Evolutionary conservation across 2,888 invertebrate species (phyloP), one percentile per base, ranked within the genome.

Genomic region (Merodon equestris): DNA sequence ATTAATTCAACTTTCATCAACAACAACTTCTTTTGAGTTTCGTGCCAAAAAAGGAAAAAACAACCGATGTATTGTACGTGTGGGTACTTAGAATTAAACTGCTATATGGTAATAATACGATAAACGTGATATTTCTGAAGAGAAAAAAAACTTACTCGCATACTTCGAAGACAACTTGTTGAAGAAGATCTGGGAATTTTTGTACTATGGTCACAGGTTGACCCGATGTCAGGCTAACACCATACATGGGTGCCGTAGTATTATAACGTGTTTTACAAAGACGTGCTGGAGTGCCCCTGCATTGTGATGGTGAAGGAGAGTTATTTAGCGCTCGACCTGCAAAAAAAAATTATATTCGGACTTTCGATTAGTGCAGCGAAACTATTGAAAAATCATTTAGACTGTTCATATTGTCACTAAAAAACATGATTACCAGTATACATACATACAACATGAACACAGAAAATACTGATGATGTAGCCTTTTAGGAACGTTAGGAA

Each of bases 111-210:
- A 38, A 38, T 38, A 50, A 50, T 9, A 13, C 10, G 19, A 13
- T 9, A 50, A 50, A n/a, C 13, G n/a, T n/a, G n/a, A n/a, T n/a
- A n/a, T n/a, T n/a, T n/a, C n/a, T n/a, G n/a, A n/a, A n/a, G n/a
- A n/a, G n/a, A n/a, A n/a, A n/a, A n/a, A n/a, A n/a, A n/a, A 93
- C 94, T 94, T 87, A 96, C 96, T 95, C 94, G 94, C 95, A 95
- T 86, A 94, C 94, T 90, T 97, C 97, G 86, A 96, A 97, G 61
- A 97, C 96, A 70, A 97, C 96, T 90, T 97, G 97, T 87, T 97
- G 97, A 81, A 97, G 88, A 44, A 97, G 91, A 90, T 97, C 97
- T 0, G 97, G 97, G 86, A 97, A 97, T 89, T 97, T 97, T 89
- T 97, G 97, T 40, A 97, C 96, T 84, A 97, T 97, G 60, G 96